Evolutionary conservation across 2,113 vertebrate genomes (phyloP), one percentile per base, ranked within the genome.

Genomic region (Oreochromis niloticus): DNA sequence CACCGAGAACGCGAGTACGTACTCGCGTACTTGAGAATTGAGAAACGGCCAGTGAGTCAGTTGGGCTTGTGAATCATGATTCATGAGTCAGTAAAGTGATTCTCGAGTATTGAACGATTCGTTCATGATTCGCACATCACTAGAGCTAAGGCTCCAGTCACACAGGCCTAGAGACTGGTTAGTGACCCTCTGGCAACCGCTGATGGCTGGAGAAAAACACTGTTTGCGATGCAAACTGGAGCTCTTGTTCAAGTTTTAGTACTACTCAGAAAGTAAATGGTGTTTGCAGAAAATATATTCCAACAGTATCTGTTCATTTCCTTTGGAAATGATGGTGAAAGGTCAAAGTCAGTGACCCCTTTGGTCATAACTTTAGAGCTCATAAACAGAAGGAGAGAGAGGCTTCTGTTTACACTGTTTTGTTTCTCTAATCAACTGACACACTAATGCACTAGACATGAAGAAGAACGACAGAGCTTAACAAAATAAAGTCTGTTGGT

Each of bases 371-470:
- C n/a, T 68, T 41, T 41, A 41, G 13, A 24, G 63, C n/a, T 43
- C 39, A 9, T 43, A 9, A 71, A 46, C 66, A 73, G 66, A 41
- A 43, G 12, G 1, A 73, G 22, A 27, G 68, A 43, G 19, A 14
- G 3, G 19, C 0, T 39, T 39, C 34, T 0, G 36, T 73, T 73
- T 73, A 27, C 7, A 16, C 2, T 2, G 8, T 73, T 73, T 6
- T 24, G 39, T 30, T 46, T 73, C 41, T 46, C 5, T 48, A 27
- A 73, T 30, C 14, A 73, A 73, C 41, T 3, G 22, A 43, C 22
- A 75, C 22, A 27, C 5, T 27, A 73, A 46, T 48, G 41, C 14
- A 48, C 2, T 0, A 30, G 24, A 30, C 22, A 71, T 24, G 39
- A 41, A 48, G 66, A 13, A 71, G 22, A 71, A 71, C 3, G 1